A percentile compares a stretch with the other conserved stretches of the same genome.
Evolutionary conservation across 2,888 invertebrate genomes (phyloP).

Genomic region (Pheosia tremula): DNA sequence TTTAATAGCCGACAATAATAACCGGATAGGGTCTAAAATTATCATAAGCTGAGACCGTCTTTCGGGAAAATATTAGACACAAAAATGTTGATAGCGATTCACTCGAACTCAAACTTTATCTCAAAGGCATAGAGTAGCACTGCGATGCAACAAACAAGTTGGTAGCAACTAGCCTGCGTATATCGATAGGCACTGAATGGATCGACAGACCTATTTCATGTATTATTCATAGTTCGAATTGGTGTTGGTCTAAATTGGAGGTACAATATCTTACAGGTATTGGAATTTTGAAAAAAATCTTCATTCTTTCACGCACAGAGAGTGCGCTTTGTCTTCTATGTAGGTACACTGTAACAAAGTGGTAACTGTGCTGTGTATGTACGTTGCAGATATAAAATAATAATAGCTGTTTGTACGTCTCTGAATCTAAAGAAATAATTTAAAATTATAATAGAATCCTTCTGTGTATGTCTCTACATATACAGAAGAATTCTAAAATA

Average conservation of each 20-base stretch:
- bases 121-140: slow-evolving; percentile 21
- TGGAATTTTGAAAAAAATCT: slow-evolving; percentile 57
- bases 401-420: no score
- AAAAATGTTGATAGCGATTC: background rate
- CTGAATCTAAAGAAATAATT: no score
- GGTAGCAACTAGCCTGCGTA: slow-evolving; percentile 39
- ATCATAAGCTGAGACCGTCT: slow-evolving; percentile 58
- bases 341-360: no score
- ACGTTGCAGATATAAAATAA: no score
- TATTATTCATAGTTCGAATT: slow-evolving; percentile 71
- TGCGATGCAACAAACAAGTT: slow-evolving; percentile 22
- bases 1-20: slow-evolving; percentile 62
- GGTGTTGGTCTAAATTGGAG: slow-evolving; percentile 78
- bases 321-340: no score
- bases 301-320: slow-evolving; percentile 15
- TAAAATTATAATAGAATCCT: no score
- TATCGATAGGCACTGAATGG: slow-evolving; percentile 56
- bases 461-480: no score
- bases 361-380: no score
- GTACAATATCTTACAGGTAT: slow-evolving; percentile 62
- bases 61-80: slow-evolving; percentile 44
- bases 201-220: slow-evolving; percentile 56
- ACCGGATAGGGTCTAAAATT: slow-evolving; percentile 61
- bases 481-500: no score
- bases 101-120: slow-evolving; percentile 20